phyloP scores from a whole-genome alignment of 64 coral and sea anemone genomes.

The Anthopleura sola region DNA sequence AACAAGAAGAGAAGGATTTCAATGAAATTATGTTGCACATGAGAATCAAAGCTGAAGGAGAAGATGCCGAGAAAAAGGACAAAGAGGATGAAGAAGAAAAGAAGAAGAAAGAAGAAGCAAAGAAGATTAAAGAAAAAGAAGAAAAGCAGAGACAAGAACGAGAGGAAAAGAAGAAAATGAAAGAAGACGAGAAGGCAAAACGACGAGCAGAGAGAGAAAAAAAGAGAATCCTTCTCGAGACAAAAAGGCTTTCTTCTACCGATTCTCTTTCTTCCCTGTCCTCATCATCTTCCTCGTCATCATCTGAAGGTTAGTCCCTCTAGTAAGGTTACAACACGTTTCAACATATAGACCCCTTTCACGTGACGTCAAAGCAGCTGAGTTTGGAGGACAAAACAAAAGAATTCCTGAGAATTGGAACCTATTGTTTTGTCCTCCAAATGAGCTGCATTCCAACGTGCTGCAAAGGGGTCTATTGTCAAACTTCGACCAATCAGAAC shows the following conservation, averaged over 20 bases:
- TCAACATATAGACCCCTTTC: too few species aligned
- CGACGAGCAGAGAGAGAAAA: conserved; percentile 11
- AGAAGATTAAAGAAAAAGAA: not conserved
- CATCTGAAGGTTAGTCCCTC: conserved; percentile 13
- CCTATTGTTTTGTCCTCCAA: too few species aligned
- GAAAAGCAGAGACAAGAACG: conserved; percentile 8
- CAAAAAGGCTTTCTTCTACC: not conserved
- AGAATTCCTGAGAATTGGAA: too few species aligned
- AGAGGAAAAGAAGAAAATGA: not conserved
- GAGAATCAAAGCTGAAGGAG: conserved; percentile 1
- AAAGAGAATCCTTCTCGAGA: conserved; percentile 3
- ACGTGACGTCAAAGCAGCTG: too few species aligned
- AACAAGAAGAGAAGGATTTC: conserved; percentile 5
- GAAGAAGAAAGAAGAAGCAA: not conserved
- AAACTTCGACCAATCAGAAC: too few species aligned
- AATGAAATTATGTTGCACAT: not conserved
- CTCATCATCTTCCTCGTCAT: conserved; percentile 17
- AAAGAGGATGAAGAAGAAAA: conserved; percentile 16
- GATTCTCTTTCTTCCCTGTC: conserved; percentile 4
- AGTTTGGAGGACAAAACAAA: too few species aligned
- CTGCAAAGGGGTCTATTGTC: too few species aligned
- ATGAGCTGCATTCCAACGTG: too few species aligned
- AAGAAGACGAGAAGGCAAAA: conserved; percentile 30
- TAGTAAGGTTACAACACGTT: too few species aligned
- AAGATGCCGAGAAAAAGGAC: not conserved